A percentile compares a stretch with the other conserved stretches of the same genome.
phyloP scores from a whole-genome alignment of 2,888 invertebrate species.

The Xylocampa areola region DNA sequence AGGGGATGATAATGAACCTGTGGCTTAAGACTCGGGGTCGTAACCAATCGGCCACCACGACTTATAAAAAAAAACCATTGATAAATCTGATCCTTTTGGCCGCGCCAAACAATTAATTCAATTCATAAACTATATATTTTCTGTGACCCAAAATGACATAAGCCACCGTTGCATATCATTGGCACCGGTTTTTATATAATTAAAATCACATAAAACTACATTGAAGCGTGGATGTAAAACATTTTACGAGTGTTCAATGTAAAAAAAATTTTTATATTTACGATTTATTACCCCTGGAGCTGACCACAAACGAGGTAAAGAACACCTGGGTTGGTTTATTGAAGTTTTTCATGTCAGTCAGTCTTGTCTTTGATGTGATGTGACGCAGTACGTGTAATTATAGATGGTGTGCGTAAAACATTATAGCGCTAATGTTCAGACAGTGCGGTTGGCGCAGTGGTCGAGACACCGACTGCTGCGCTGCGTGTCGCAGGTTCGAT shows the following conservation, averaged over 20 bases:
- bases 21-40: too few species aligned
- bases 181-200: constrained; percentile 30
- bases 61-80: too few species aligned
- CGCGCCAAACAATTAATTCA: background rate
- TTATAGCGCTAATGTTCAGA: too few species aligned
- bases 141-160: constrained; percentile 22
- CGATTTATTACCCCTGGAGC: constrained; percentile 35
- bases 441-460: too few species aligned
- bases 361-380: constrained; percentile 44
- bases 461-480: too few species aligned
- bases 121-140: background rate
- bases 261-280: constrained; percentile 41
- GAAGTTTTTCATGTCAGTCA: constrained; percentile 23
- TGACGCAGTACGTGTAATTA: constrained; percentile 25
- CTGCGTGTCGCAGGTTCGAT: too few species aligned
- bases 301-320: constrained; percentile 51
- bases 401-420: background rate
- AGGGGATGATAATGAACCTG: too few species aligned
- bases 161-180: constrained; percentile 7
- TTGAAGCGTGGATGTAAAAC: constrained; percentile 32
- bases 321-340: constrained; percentile 28
- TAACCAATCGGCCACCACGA: too few species aligned
- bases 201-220: constrained; percentile 34
- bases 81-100: too few species aligned
- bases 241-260: constrained; percentile 49